Base-by-base conservation (phyloP, 2,888 invertebrate genomes). In the Lingula anatina region DNA sequence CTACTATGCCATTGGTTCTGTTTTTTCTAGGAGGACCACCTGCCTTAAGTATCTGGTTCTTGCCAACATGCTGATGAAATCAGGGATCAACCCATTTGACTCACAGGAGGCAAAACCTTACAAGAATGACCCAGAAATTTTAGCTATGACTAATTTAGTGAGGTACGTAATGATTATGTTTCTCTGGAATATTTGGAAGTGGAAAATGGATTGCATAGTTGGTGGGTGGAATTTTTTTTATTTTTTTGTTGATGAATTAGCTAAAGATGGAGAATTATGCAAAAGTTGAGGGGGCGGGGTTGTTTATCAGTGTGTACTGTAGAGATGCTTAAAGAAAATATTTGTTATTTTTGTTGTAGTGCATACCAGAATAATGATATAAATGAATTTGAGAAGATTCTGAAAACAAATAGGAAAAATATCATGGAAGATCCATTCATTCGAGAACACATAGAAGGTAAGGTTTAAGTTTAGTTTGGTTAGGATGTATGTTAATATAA, bases 381-480 rank as follows among this genome's bases (percentile, higher is more conserved):
- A 55, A 92, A 90, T 75, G 94, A 94, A 67, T 99, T 99, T 80
- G 97, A 99, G 79, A 86, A 88, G 57, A 99, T 99, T 66, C 81
- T 99, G 53, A 89, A 91, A 70, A 89, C 88, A 70, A 95, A 97
- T 80, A 82, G 88, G 73, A 85, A 89, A 74, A 95, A 93, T 73
- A 96, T 99, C 55, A 99, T 99, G 97, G 94, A 95, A 68, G 99
- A 99, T 81, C 95, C 93, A 0, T 99, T 99, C 79, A 99, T 99
- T 68, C 81, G 94, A 61, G 99, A 99, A 77, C 97, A 99, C 74
- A 97, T 99, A 73, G 97, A 97, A 83, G 85, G 85, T 83, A 69
- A 56, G 54, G 69, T 23, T 24, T 26, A 7, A 2, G 18, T n/a
- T 9, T 9, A n/a, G 18, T 9, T 15, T 12, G 7, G 20, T 18